phyloP scores from a whole-genome alignment of 1,140 invertebrate species.

The Drosophila sulfurigaster region DNA sequence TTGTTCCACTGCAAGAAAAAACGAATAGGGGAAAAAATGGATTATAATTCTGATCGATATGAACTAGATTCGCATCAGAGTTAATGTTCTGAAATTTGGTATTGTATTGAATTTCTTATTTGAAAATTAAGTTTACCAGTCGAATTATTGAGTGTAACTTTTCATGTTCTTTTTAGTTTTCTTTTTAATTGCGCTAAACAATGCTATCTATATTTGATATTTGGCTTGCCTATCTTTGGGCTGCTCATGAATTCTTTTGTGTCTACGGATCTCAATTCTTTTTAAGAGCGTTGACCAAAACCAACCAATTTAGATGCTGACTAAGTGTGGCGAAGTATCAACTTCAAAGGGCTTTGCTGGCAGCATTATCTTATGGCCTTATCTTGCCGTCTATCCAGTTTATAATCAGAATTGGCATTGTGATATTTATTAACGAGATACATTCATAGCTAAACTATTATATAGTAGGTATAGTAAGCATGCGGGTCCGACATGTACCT shows the following conservation, averaged over 20 bases:
- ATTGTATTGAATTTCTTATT: too few relatives aligned
- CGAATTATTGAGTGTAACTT: too few relatives aligned
- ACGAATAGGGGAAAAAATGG: neutral
- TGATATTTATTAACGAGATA: conserved; percentile 26
- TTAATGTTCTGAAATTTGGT: too few relatives aligned
- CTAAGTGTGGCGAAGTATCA: neutral
- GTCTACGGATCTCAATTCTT: neutral
- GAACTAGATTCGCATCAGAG: too few relatives aligned
- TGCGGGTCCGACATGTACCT: conserved; percentile 30
- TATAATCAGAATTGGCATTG: conserved; percentile 12
- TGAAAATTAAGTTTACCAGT: too few relatives aligned
- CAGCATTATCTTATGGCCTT: neutral
- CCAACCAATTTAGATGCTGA: neutral
- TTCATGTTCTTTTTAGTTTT: too few relatives aligned
- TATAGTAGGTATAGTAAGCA: neutral
- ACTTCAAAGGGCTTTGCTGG: neutral
- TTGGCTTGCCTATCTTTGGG: too few relatives aligned
- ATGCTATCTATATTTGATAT: too few relatives aligned
- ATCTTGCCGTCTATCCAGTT: conserved; percentile 10
- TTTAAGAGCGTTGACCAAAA: neutral
- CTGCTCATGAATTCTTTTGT: too few relatives aligned
- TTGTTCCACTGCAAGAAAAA: conserved; percentile 85
- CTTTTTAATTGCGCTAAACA: too few relatives aligned
- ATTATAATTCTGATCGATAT: too few relatives aligned
- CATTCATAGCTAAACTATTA: neutral